phyloP scores from a whole-genome alignment of 1,140 invertebrate species.

The Brachionus manjavacas region DNA sequence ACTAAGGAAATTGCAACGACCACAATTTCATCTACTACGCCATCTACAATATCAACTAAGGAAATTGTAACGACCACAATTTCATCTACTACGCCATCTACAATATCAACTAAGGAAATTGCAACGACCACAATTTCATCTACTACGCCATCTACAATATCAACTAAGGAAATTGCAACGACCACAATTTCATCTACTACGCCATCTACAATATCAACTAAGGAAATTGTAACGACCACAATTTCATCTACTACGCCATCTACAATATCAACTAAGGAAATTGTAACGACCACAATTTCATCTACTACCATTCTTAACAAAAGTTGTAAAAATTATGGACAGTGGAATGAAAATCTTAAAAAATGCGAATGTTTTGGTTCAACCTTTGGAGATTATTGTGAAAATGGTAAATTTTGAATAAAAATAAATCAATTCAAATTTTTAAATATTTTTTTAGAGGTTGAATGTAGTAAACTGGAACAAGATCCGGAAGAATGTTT shows the following conservation, averaged over 20 bases:
- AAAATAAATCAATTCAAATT: neutral
- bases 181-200: neutral
- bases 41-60: neutral
- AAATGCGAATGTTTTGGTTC: neutral
- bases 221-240: neutral
- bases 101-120: neutral
- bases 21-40: neutral
- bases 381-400: neutral
- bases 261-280: neutral
- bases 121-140: neutral
- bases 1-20: neutral
- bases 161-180: neutral
- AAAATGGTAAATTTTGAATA: neutral
- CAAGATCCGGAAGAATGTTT: neutral
- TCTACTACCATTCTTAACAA: neutral
- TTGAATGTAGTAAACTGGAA: neutral
- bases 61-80: too few relatives aligned
- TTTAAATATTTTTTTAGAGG: neutral
- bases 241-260: neutral
- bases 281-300: neutral
- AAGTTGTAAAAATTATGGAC: neutral
- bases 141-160: neutral
- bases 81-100: neutral
- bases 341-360: neutral
- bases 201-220: neutral